A percentile compares a stretch with the other conserved stretches of the same genome.
phyloP scores from a whole-genome alignment of 2,888 invertebrate genomes.

The Phrixothrix hirtus region DNA sequence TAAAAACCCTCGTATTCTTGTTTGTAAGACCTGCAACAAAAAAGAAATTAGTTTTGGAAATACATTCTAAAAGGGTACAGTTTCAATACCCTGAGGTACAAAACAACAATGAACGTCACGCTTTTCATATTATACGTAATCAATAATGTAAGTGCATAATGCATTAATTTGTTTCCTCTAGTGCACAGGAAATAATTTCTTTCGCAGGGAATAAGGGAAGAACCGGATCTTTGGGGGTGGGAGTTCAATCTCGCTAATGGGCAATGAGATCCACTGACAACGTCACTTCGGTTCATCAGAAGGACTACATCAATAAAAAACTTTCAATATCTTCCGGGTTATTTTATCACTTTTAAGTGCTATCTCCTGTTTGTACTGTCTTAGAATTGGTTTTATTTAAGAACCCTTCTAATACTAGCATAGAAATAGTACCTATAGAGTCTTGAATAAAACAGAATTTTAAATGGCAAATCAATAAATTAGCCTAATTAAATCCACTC shows the following conservation, averaged over 20 bases:
- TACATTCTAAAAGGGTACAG: constrained; percentile 1
- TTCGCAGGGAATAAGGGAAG: constrained; percentile 52
- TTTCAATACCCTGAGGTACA: constrained; percentile 23
- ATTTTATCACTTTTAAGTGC: constrained; percentile 25
- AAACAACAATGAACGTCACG: constrained; percentile 51
- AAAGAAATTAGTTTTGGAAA: too few relatives aligned
- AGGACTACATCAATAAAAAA: constrained; percentile 51
- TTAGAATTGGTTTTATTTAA: too few relatives aligned
- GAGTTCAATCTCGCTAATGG: constrained; percentile 64
- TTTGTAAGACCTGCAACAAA: constrained; percentile 39
- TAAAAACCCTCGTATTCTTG: constrained; percentile 1
- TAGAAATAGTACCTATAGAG: too few relatives aligned
- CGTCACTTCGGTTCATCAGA: constrained; percentile 53
- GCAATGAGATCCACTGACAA: constrained; percentile 54
- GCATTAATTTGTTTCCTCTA: constrained; percentile 55
- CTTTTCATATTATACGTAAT: constrained; percentile 61
- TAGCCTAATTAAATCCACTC: not conserved
- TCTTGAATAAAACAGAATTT: too few relatives aligned
- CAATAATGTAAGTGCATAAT: constrained; percentile 56
- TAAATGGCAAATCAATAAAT: too few relatives aligned
- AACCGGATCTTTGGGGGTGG: constrained; percentile 60
- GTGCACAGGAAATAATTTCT: constrained; percentile 55
- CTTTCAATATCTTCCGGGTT: constrained; percentile 43
- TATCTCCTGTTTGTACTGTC: too few relatives aligned
- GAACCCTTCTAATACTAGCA: too few relatives aligned